Evolutionary conservation across 2,797 vertebrate species (phyloP), one percentile per base, ranked within the genome.

Genomic region (Eulemur coronatus): DNA sequence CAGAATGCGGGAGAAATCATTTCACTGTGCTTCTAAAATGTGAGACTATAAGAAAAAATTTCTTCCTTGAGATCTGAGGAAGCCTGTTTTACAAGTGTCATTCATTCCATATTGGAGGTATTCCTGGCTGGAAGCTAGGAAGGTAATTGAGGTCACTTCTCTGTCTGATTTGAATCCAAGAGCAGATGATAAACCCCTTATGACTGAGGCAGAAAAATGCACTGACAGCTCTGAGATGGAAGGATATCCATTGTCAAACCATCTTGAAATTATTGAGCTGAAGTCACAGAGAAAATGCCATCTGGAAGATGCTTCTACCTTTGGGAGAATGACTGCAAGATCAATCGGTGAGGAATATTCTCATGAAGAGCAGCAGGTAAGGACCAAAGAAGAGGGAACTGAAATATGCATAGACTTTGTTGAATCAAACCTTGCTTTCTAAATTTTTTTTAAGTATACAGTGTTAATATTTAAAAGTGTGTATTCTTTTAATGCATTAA

Each of bases 391-490:
- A 84, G 87, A 92, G 30, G 69, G 48, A 4, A 67, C 55, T 18
- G 41, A 87, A 84, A 80, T 85, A 43, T 46, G 1, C 61, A 67
- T 72, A 81, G n/a, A 70, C 7, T 72, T 91, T 84, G 61, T 48
- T 61, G 61, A 82, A 41, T 55, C 1, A 2, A 82, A 48, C 70
- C 79, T 78, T 89, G 7, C 33, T 73, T 89, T 50, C 38, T 84
- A 88, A 92, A 61, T 91, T 50, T 65, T 89, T 96, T 95, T 65
- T 69, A 94, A 94, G 59, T 80, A 15, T 76, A 84, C 4, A 41
- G 28, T 48, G 17, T 91, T 89, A 63, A 61, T 87, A 76, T 85
- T 93, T 76, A 50, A 91, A 90, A 87, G 41, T 80, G 30, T 24
- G 14, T 14, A 76, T 89, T 73, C 57, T n/a, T 84, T 92, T 46